Base-by-base conservation (phyloP, 2,797 vertebrate genomes). In the Otolemur crassicaudatus region DNA sequence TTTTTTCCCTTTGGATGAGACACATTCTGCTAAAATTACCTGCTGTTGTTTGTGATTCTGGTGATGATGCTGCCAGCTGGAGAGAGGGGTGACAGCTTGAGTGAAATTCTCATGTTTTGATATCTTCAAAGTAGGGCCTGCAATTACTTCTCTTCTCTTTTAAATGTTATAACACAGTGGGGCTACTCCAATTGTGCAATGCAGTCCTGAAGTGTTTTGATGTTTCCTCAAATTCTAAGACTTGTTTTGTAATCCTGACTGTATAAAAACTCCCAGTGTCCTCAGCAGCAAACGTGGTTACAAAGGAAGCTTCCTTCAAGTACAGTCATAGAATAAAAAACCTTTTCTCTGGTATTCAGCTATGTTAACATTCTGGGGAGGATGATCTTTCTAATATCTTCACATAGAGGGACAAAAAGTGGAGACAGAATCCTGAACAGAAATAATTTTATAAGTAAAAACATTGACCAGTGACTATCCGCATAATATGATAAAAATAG, bases 61-160 rank as follows among this genome's bases (percentile, higher is more conserved):
- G 94, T 43, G 86, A 93, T 91, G 94, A 93, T 96, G 84, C 96
- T 98, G 95, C 95, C 98, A 98, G 97, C 96, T 98, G 98, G 97
- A 98, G 91, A 96, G 85, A 97, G 86, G 92, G 94, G 80, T 94
- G 86, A 96, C 84, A 98, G 95, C 89, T 96, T 20, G 12, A 97
- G 67, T 92, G 82, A 98, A 87, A 97, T 95, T 97, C 92, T 96
- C 80, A 43, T 91, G 0, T 60, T 96, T 87, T 87, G 88, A 90
- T 61, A 84, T 95, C 97, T 96, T 98, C 46, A 88, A 98, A 97
- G 96, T 87, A 84, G 85, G 96, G 87, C 94, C 96, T 73, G 61
- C 83, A 98, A 98, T 98, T 96, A 97, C 87, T 75, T 85, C 65
- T 94, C 75, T 97, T 27, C 27, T 3, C 40, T 90, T 96, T 97